These are phyloP conservation scores for Agrochola lychnidis DNA, from an alignment of 2,888 invertebrate species.

Conservation along the genomic window DNA sequence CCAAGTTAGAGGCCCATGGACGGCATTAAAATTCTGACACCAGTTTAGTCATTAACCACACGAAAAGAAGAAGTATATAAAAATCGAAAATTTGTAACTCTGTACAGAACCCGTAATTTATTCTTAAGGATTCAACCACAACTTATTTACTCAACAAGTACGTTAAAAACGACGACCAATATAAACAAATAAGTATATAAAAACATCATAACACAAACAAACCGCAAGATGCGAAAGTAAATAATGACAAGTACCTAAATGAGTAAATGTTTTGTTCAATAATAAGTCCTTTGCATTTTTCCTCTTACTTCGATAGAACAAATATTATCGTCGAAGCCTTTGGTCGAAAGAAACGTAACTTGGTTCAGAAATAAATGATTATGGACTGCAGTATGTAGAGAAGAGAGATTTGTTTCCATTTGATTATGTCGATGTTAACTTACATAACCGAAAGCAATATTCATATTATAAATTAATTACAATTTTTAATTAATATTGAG, in stretches of 20 bases:
- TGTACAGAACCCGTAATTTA: neutral
- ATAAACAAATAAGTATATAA: constrained; percentile 5
- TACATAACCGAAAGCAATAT: neutral
- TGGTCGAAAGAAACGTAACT: constrained; percentile 9
- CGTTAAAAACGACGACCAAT: constrained; percentile 2
- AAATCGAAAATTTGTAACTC: too few species aligned
- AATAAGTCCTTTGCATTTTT: constrained; percentile 23
- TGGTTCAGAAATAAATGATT: neutral
- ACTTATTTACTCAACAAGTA: constrained; percentile 6
- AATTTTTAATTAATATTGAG: too few species aligned
- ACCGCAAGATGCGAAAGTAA: constrained; percentile 18
- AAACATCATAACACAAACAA: constrained; percentile 11
- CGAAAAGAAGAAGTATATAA: too few species aligned
- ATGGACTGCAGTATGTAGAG: neutral
- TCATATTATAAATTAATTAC: too few species aligned
- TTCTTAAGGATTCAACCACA: neutral
- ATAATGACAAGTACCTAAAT: constrained; percentile 13
- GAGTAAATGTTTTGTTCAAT: constrained; percentile 25
- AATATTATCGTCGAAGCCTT: constrained; percentile 15
- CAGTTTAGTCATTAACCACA: too few species aligned
- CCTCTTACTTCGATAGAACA: neutral
- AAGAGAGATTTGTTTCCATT: constrained; percentile 7
- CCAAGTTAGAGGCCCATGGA: too few species aligned
- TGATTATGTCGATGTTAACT: neutral
- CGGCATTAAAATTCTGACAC: too few species aligned